A percentile compares a stretch with the other conserved stretches of the same genome.
Conservation (phyloP, 2,797 vertebrate species). For the Myotis vivesi region DNA sequence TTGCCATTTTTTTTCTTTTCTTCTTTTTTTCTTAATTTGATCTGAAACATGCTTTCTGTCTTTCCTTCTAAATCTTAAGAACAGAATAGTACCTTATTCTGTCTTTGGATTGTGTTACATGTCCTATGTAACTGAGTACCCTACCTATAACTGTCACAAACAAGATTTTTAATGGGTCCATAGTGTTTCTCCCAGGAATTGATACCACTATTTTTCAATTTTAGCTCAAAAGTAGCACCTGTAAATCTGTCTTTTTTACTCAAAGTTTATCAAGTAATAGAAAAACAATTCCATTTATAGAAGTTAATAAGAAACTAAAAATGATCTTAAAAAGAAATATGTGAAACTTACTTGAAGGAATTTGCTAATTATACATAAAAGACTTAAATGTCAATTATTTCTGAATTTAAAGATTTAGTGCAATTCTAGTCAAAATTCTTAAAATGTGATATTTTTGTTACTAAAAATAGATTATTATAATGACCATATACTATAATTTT, state of each 20-base stretch:
- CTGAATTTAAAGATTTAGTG: not conserved
- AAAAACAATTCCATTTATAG: not conserved
- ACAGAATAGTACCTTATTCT: not conserved
- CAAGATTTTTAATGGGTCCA: not conserved
- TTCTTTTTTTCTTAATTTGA: not conserved
- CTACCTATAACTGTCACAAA: not conserved
- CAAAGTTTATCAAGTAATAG: not conserved
- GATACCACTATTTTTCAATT: not conserved
- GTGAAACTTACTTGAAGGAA: slow-evolving; percentile 10
- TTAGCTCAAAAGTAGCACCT: not conserved
- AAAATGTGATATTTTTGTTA: not conserved
- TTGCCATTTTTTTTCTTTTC: not conserved
- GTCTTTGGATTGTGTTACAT: not conserved
- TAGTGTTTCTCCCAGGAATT: not conserved
- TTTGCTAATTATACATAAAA: not conserved
- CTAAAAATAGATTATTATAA: not conserved
- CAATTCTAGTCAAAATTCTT: slow-evolving; percentile 16
- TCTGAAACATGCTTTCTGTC: not conserved
- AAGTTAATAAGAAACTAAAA: slow-evolving; percentile 30
- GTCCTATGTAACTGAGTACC: not conserved
- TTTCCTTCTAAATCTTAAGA: not conserved
- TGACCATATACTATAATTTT: not conserved
- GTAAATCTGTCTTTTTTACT: not conserved
- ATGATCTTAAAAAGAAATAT: not conserved
- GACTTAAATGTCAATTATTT: slow-evolving; percentile 6